Evolutionary conservation across 30 jellyfish, hydroid and myxozoan species (phyloP).

Genomic region (Pelagia noctiluca): DNA sequence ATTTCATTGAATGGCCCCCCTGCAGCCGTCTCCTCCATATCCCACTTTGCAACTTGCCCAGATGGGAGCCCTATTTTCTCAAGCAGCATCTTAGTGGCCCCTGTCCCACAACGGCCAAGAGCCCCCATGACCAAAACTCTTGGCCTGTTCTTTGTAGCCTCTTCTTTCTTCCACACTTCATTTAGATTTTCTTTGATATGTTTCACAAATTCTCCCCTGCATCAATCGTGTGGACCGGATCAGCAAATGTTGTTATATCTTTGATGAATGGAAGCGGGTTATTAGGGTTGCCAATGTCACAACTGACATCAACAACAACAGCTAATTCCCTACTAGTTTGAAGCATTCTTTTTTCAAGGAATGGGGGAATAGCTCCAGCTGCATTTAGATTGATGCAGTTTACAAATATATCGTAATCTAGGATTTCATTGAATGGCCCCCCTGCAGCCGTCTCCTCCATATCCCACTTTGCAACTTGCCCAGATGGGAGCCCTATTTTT

Average conservation of each 20-base stretch:
- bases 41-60: slow-evolving; percentile 63
- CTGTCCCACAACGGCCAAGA: slow-evolving; percentile 81
- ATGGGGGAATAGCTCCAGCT: slow-evolving; percentile 58
- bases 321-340: slow-evolving; percentile 31
- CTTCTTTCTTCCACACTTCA: slow-evolving; percentile 27
- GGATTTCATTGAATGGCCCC: slow-evolving; percentile 69
- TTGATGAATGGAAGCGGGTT: slow-evolving; percentile 69
- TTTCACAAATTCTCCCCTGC: too few relatives aligned
- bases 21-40: slow-evolving; percentile 56
- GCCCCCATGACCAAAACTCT: slow-evolving; percentile 77
- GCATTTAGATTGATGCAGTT: slow-evolving; percentile 49
- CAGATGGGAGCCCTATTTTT: slow-evolving; percentile 58
- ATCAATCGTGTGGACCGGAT: slow-evolving; percentile 47
- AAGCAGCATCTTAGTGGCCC: slow-evolving; percentile 53
- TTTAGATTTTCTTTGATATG: slow-evolving; percentile 44
- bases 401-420: slow-evolving; percentile 67
- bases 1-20: slow-evolving; percentile 74
- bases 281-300: slow-evolving; percentile 77
- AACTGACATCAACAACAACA: slow-evolving; percentile 81
- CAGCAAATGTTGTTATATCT: slow-evolving; percentile 57
- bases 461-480: slow-evolving; percentile 64
- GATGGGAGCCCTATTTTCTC: slow-evolving; percentile 64
- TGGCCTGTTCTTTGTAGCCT: slow-evolving; percentile 26
- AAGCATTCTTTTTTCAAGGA: slow-evolving; percentile 44
- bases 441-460: slow-evolving; percentile 63